phyloP scores from a whole-genome alignment of 2,888 invertebrate species.

The Dermolepida albohirtum region DNA sequence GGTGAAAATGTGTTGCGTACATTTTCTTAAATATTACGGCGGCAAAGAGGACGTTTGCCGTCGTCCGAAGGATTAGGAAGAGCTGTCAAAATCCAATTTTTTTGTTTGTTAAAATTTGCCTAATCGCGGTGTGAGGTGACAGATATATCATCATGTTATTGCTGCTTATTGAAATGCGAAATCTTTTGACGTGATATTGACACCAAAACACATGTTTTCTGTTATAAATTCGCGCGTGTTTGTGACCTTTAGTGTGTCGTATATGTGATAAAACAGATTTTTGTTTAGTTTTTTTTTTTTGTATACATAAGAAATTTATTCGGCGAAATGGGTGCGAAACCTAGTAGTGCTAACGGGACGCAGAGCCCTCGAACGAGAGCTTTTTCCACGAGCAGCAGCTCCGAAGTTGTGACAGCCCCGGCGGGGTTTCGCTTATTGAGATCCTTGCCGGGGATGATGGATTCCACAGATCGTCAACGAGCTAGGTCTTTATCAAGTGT shows the following conservation, averaged over 20 bases:
- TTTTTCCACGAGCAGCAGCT: conserved; percentile 79
- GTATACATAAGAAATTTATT: background rate
- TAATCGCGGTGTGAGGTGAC: too few species aligned
- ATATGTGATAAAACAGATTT: conserved; percentile 4
- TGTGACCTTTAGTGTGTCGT: conserved; percentile 3
- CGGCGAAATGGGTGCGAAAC: conserved; percentile 81
- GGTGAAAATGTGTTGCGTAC: too few species aligned
- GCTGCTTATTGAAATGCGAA: background rate
- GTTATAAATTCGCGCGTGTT: background rate
- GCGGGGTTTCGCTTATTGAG: conserved; percentile 76
- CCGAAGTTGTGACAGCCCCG: conserved; percentile 73
- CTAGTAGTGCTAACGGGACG: conserved; percentile 82
- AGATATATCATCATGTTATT: too few species aligned
- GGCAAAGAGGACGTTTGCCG: too few species aligned
- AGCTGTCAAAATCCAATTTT: too few species aligned
- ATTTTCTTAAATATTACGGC: too few species aligned
- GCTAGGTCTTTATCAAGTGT: conserved; percentile 87
- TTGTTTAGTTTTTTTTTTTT: too few species aligned
- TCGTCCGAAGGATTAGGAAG: too few species aligned
- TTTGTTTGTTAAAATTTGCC: too few species aligned
- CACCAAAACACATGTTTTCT: background rate
- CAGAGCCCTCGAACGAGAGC: conserved; percentile 79
- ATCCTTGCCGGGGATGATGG: conserved; percentile 78
- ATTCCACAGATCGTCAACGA: conserved; percentile 82
- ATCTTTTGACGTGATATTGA: conserved; percentile 7